Evolutionary conservation across 2,113 vertebrate species (phyloP).

Genomic region (Platanista minor): DNA sequence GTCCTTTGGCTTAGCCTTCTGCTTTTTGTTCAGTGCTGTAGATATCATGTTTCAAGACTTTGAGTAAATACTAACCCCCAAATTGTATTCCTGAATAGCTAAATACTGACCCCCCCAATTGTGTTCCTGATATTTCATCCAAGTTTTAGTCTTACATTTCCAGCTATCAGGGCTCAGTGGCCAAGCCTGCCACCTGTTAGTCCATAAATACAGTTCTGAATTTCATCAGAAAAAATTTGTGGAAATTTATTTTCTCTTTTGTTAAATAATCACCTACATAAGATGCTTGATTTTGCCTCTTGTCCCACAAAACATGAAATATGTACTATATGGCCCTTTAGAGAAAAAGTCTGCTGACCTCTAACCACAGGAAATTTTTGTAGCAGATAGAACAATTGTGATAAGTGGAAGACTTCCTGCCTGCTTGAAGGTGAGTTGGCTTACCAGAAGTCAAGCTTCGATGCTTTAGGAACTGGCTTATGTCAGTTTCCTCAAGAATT

Average conservation of each 20-base stretch:
- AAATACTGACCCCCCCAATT: neutral
- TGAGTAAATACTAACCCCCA: neutral
- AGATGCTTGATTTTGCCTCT: neutral
- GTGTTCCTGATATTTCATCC: neutral
- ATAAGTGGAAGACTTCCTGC: neutral
- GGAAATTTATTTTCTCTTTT: neutral
- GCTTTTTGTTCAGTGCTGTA: neutral
- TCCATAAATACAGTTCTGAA: no score
- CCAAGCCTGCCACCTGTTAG: no score
- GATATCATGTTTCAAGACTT: neutral
- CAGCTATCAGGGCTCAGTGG: neutral
- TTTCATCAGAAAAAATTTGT: no score
- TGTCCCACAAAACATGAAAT: neutral
- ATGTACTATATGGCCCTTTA: neutral
- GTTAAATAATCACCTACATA: neutral
- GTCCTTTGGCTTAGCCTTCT: neutral
- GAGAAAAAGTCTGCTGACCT: neutral
- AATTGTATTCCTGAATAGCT: neutral
- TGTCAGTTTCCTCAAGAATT: neutral
- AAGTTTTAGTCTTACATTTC: neutral
- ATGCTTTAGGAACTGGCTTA: neutral
- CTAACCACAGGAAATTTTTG: neutral
- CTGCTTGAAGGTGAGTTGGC: neutral
- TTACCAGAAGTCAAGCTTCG: neutral
- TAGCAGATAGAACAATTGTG: neutral